These are phyloP conservation scores for Leptopilina syphax DNA, from an alignment of 2,888 invertebrate species.

Conservation along the genomic window DNA sequence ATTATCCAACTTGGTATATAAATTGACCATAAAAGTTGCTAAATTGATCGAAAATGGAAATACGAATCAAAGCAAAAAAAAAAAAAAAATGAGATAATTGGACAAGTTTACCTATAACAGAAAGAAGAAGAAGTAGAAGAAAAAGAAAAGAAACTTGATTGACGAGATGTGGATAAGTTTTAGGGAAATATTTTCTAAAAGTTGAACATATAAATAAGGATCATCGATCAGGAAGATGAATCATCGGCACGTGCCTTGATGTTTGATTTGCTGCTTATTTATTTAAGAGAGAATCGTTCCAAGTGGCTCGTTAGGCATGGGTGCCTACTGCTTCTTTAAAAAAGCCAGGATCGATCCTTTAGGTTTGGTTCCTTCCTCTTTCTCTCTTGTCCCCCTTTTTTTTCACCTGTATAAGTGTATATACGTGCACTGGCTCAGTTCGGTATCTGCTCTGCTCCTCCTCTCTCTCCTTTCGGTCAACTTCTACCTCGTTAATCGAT, in stretches of 20 bases:
- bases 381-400: constrained; percentile 41
- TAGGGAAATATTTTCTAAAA: constrained; percentile 19
- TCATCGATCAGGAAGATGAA: constrained; percentile 28
- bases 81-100: too few relatives aligned
- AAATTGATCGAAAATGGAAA: too few relatives aligned
- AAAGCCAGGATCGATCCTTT: constrained; percentile 54
- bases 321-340: constrained; percentile 49
- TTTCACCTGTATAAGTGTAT: too few relatives aligned
- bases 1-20: too few relatives aligned
- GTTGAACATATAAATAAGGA: constrained; percentile 11
- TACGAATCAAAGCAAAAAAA: too few relatives aligned
- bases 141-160: background rate
- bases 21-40: too few relatives aligned
- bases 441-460: constrained; percentile 46
- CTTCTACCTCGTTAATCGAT: constrained; percentile 56
- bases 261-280: constrained; percentile 37
- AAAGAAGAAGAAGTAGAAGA: too few relatives aligned
- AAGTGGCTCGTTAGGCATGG: constrained; percentile 27
- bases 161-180: background rate
- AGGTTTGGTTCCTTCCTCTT: constrained; percentile 52
- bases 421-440: constrained; percentile 38
- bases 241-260: constrained; percentile 40
- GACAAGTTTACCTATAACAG: too few relatives aligned
- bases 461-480: constrained; percentile 51
- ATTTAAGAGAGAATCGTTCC: constrained; percentile 24